Conservation (phyloP, 2,797 vertebrate genomes). For the Silurus lanzhouensis region DNA sequence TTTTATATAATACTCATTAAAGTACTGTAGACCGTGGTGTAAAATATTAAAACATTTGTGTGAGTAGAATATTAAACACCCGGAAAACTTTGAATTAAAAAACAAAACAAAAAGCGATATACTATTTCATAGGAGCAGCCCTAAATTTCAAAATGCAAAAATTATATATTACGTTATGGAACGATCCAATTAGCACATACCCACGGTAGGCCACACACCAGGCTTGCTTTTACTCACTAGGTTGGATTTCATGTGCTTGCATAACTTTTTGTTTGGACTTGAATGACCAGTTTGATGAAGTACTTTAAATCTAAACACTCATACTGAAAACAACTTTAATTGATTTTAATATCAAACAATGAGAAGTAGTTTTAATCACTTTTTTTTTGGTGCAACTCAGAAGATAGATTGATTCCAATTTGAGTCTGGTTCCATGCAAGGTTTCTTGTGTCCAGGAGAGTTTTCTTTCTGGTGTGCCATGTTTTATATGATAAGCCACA, state of each 20-base stretch:
- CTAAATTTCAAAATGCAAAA: not conserved
- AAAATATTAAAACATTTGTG: constrained; percentile 30
- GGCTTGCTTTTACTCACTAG: not conserved
- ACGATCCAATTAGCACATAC: not conserved
- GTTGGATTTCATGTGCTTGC: not conserved
- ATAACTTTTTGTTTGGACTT: not conserved
- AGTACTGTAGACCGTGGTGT: constrained; percentile 11
- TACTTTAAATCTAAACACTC: not conserved
- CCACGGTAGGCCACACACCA: not conserved
- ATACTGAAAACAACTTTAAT: not conserved
- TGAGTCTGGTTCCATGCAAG: not conserved
- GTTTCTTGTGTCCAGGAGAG: not conserved
- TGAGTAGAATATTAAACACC: constrained; percentile 15
- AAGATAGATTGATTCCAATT: not conserved
- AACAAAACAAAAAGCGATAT: not conserved
- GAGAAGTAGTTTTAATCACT: too few species aligned
- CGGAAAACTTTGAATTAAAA: constrained; percentile 1
- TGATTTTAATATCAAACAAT: not conserved
- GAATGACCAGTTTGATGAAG: not conserved
- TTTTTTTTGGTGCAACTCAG: too few species aligned
- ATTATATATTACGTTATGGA: not conserved
- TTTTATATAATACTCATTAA: constrained; percentile 31
- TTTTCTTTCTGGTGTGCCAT: too few species aligned
- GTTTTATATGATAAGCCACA: not conserved
- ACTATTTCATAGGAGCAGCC: not conserved